Evolutionary conservation across 1,140 invertebrate genomes (phyloP), one percentile per base, ranked within the genome.

Genomic region (Polyergus mexicanus): DNA sequence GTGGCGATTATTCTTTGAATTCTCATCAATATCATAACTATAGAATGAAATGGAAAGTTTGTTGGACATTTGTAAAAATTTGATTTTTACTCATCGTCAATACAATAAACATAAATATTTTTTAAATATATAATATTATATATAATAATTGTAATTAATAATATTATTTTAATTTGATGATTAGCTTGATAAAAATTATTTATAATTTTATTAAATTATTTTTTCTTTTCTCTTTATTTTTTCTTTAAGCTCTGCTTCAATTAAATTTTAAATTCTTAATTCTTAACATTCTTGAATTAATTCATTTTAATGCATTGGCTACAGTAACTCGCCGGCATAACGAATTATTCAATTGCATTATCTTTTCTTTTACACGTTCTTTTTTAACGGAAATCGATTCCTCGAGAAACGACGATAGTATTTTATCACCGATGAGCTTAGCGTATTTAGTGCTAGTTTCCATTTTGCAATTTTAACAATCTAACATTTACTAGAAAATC

Each of bases 351-450:
- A 77, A 66, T 78, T 66, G 28, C 2, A 16, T 51, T 51, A 44
- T 6, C n/a, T 77, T 44, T 76, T 65, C 44, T 47, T 6, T 35
- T 3, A 60, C 41, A 60, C 5, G 6, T 38, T 25, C 7, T 78
- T 11, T 51, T 13, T 78, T 28, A 16, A 65, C 75, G 41, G 28
- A 78, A 65, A 63, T 77, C 11, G 60, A 65, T 77, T 77, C 56
- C 58, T 65, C n/a, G 25, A 28, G 60, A 51, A 51, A 78, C 25
- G 19, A 44, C 1, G 38, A 10, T 8, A 3, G 13, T 13, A 10
- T 32, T 28, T 65, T 51, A 78, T 78, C 63, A 66, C 28, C 41
- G 41, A 41, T 35, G 22, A 32, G 44, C 44, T 35, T 41, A 25
- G 47, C 47, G 47, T 5, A 74, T 38, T 28, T n/a, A 28, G 16